These are phyloP conservation scores for Lysandra coridon DNA, from an alignment of 2,888 invertebrate genomes.

Conservation along the genomic window DNA sequence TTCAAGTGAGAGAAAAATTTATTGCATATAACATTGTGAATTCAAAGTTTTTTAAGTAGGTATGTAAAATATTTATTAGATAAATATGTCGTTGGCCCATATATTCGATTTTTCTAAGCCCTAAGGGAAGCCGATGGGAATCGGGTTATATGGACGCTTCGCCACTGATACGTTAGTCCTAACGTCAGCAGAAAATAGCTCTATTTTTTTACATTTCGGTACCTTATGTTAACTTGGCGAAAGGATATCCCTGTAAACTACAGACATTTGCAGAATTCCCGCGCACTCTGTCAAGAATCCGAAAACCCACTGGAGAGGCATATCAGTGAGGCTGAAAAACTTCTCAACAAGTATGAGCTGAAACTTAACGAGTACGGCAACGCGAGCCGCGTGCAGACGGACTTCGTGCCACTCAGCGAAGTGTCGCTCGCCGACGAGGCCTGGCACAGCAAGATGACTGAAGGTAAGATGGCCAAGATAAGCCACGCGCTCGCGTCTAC, in stretches of 20 bases:
- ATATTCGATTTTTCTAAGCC: no score
- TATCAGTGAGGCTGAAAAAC: slow-evolving; percentile 73
- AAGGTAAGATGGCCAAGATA: slow-evolving; percentile 51
- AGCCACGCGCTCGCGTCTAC: background rate
- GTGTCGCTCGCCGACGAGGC: slow-evolving; percentile 73
- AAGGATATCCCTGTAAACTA: background rate
- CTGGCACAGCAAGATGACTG: slow-evolving; percentile 74
- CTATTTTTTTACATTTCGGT: no score
- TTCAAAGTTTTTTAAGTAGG: no score
- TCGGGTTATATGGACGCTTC: no score
- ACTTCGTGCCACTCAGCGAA: slow-evolving; percentile 66
- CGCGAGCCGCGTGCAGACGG: slow-evolving; percentile 55
- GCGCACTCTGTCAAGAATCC: slow-evolving; percentile 60
- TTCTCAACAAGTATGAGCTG: slow-evolving; percentile 79
- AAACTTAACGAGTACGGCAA: slow-evolving; percentile 75
- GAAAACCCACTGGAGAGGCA: slow-evolving; percentile 66
- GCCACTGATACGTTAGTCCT: no score
- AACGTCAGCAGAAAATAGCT: no score
- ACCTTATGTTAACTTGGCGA: no score
- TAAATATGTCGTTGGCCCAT: no score
- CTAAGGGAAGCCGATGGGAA: no score
- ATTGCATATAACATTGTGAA: no score
- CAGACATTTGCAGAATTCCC: slow-evolving; percentile 54
- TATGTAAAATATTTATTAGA: no score
- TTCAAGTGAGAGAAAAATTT: no score